These are phyloP conservation scores for Atta texana DNA, from an alignment of 1,140 invertebrate genomes.

Conservation along the genomic window DNA sequence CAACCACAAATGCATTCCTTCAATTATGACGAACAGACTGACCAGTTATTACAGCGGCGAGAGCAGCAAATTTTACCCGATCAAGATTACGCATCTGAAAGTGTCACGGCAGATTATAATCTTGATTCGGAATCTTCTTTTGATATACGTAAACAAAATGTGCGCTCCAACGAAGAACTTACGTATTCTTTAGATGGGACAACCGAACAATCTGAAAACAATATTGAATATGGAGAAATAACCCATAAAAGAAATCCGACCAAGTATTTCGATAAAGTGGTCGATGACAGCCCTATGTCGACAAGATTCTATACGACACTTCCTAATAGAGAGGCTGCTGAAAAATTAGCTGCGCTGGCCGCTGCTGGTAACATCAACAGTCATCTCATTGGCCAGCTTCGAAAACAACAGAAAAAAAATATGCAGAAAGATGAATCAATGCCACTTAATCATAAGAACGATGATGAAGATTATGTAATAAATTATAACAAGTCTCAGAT, in stretches of 20 bases:
- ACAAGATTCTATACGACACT: slow-evolving; percentile 85
- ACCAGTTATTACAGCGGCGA: slow-evolving; percentile 71
- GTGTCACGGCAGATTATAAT: slow-evolving; percentile 81
- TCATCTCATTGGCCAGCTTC: slow-evolving; percentile 79
- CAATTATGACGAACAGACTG: slow-evolving; percentile 86
- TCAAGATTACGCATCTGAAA: slow-evolving; percentile 77
- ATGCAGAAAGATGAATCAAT: slow-evolving; percentile 63
- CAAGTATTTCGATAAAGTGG: slow-evolving; percentile 75
- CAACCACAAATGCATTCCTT: slow-evolving; percentile 86
- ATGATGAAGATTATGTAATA: slow-evolving; percentile 63
- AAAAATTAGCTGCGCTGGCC: slow-evolving; percentile 86
- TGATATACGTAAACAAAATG: slow-evolving; percentile 51
- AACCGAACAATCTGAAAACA: slow-evolving; percentile 78
- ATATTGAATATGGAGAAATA: slow-evolving; percentile 79
- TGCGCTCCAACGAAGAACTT: slow-evolving; percentile 64
- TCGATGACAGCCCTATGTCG: slow-evolving; percentile 56
- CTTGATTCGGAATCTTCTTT: slow-evolving; percentile 71
- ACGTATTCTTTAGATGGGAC: slow-evolving; percentile 61
- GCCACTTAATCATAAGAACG: slow-evolving; percentile 79
- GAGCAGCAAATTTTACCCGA: slow-evolving; percentile 73
- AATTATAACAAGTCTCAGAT: slow-evolving; percentile 9
- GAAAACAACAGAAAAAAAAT: slow-evolving; percentile 68
- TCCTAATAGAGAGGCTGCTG: slow-evolving; percentile 86
- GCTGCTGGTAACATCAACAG: slow-evolving; percentile 86
- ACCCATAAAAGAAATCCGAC: slow-evolving; percentile 65